Conservation (phyloP, 2,888 invertebrate species). For the Eumacrocentrus americanus region DNA sequence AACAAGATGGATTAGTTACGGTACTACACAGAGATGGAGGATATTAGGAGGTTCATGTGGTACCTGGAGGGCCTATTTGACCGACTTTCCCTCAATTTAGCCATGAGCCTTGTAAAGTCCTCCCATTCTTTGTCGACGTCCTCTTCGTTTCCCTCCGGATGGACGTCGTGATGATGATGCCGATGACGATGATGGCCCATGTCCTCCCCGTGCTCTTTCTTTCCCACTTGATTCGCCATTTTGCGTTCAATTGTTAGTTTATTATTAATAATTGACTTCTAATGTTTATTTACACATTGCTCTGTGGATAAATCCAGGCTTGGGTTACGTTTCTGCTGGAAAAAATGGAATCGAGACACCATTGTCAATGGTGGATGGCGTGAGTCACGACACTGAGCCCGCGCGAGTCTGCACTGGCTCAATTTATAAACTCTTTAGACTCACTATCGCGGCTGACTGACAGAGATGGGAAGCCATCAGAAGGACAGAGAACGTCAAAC, state of each 20-base stretch:
- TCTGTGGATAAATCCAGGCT: too few species aligned
- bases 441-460: constrained; percentile 39
- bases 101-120: constrained; percentile 65
- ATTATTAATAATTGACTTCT: background rate
- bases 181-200: constrained; percentile 47
- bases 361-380: constrained; percentile 41
- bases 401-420: constrained; percentile 46
- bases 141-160: constrained; percentile 63
- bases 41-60: background rate
- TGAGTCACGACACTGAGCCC: constrained; percentile 42
- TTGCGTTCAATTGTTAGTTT: constrained; percentile 22
- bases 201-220: constrained; percentile 52
- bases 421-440: constrained; percentile 58
- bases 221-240: constrained; percentile 50
- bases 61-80: constrained; percentile 56
- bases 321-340: too few species aligned
- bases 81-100: constrained; percentile 60
- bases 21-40: too few species aligned
- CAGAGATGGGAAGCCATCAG: background rate
- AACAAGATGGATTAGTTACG: too few species aligned
- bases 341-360: constrained; percentile 29
- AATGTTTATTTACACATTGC: background rate
- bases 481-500: background rate
- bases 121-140: constrained; percentile 69
- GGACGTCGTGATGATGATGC: constrained; percentile 26